Evolutionary conservation across 2,888 invertebrate genomes (phyloP), one percentile per base, ranked within the genome.

Genomic region (Spatulosminthurus flaviceps): DNA sequence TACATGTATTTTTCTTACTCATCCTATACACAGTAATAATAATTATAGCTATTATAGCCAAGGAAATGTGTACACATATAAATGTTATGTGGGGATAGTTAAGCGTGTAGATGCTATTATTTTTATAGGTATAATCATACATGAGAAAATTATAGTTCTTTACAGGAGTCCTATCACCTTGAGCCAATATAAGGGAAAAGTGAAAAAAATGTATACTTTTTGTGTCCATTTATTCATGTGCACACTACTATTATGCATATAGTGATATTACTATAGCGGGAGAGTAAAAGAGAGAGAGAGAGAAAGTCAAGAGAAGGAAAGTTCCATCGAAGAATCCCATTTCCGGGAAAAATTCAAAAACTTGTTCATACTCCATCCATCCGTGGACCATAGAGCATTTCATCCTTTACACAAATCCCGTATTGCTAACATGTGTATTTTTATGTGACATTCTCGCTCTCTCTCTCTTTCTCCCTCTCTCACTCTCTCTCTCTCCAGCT

Each of bases 351-450:
- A 76, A 69, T 76, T 76, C 75, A 75, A 75, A 75, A 75, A 75
- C 64, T 75, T 75, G 64, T 66, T 75, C 75, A 75, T 64, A 64
- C 75, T 75, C 75, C 75, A 75, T 64, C 69, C 76, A 69, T 76
- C 76, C 76, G 43, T 76, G 51, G 67, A 21, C 22, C 26, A 64
- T 61, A 60, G 2, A 64, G 22, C 51, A 69, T 76, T 69, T 69
- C 67, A 42, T 67, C 76, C 67, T 69, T 43, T 66, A 66, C 26
- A 76, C 75, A 69, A 34, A 76, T 51, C 29, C 76, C 29, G 43
- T 75, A 66, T 43, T 75, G 75, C 66, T 75, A 76, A 76, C 76
- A 76, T 76, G 76, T 76, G 76, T 76, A 76, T 76, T 76, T 75
- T 76, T 76, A 76, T 76, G 76, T 76, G 76, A 76, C 76, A 76